phyloP scores from a whole-genome alignment of 23 tunicate species.

The Trididemnum miniatum region DNA sequence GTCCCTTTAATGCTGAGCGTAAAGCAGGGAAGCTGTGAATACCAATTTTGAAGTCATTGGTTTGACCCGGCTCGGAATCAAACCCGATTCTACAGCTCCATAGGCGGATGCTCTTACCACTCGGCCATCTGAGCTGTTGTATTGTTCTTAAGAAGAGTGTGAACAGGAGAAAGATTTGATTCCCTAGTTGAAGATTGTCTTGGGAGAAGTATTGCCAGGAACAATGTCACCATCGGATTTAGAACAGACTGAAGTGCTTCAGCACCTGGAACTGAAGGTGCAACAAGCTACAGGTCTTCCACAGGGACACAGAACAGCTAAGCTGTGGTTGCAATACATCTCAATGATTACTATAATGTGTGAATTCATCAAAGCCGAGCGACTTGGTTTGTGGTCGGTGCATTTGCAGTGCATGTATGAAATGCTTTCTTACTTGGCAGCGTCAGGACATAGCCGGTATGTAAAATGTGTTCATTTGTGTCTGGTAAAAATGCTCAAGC shows the following conservation, averaged over 20 bases:
- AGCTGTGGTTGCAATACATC: constrained; percentile 1
- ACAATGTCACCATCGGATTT: constrained; percentile 11
- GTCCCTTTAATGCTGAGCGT: no score
- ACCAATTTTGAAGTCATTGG: no score
- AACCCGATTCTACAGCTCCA: no score
- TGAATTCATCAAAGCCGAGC: constrained; percentile 10
- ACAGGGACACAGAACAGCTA: constrained; percentile 3
- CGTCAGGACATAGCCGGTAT: neutral
- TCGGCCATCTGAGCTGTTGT: no score
- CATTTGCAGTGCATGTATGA: constrained; percentile 16
- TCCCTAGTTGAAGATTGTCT: neutral
- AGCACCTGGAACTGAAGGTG: neutral
- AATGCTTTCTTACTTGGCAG: constrained; percentile 12
- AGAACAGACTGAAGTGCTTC: constrained; percentile 13
- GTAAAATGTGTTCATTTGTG: neutral
- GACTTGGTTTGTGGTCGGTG: constrained; percentile 7
- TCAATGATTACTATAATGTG: constrained; percentile 7
- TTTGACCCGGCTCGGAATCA: no score
- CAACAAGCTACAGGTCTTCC: neutral
- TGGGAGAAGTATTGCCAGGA: neutral
- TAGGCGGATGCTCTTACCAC: no score
- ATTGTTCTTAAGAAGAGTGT: neutral
- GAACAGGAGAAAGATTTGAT: neutral
- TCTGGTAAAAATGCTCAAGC: neutral
- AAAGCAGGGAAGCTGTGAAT: no score